Conservation (phyloP, 2,797 vertebrate genomes). For the Rhinogobio ventralis region DNA sequence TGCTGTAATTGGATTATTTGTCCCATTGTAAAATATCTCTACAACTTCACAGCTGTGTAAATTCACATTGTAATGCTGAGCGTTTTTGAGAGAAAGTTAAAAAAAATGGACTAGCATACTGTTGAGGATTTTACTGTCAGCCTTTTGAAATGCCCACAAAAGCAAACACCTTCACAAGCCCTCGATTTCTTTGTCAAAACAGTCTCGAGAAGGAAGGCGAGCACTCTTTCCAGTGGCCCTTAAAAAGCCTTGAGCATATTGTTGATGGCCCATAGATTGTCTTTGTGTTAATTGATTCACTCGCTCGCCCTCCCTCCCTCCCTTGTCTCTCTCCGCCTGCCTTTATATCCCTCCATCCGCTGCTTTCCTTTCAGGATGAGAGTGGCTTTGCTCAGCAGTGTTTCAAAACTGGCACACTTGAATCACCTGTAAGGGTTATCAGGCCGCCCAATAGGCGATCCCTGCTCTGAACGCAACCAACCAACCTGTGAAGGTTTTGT, state of each 20-base stretch:
- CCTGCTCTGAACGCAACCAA: not conserved
- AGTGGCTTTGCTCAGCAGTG: constrained; percentile 50
- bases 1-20: not conserved
- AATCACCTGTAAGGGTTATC: constrained; percentile 41
- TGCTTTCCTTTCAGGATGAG: constrained; percentile 53
- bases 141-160: not conserved
- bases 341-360: constrained; percentile 38
- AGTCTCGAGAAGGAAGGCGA: not conserved
- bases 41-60: not conserved
- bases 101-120: not conserved
- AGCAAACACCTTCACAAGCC: not conserved
- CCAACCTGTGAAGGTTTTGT: constrained; percentile 21
- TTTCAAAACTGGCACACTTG: constrained; percentile 41
- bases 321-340: constrained; percentile 38
- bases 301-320: constrained; percentile 61
- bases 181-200: constrained; percentile 13
- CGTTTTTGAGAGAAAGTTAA: not conserved
- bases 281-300: constrained; percentile 75
- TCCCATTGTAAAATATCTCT: not conserved
- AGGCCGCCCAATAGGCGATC: constrained; percentile 21
- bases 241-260: constrained; percentile 54
- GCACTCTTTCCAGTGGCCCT: not conserved
- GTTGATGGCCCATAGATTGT: constrained; percentile 64
- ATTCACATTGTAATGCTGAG: not conserved
- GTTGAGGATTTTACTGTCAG: constrained; percentile 2